Percentiles rank a stretch among this genome's conserved stretches.
phyloP scores from a whole-genome alignment of 1,140 invertebrate genomes.

The Dinothrombium tinctorium region DNA sequence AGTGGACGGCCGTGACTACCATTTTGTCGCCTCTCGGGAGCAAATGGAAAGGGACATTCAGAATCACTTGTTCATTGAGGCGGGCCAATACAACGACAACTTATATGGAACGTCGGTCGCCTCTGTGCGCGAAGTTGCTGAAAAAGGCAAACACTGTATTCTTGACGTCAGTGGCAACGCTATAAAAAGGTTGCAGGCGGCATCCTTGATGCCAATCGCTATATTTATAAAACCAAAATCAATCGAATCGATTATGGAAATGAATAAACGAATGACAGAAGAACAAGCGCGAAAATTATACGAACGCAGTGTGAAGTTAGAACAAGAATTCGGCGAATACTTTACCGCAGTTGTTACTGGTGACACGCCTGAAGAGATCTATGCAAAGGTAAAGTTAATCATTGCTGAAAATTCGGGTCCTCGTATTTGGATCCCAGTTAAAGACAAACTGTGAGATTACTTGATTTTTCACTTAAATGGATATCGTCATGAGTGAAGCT shows the following conservation, averaged over 20 bases:
- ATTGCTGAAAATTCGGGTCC: conserved; percentile 37
- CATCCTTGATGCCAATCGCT: conserved; percentile 89
- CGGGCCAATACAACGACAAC: conserved; percentile 98
- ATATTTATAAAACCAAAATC: conserved; percentile 97
- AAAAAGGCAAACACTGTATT: conserved; percentile 82
- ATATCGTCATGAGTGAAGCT: no score
- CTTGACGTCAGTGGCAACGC: conserved; percentile 98
- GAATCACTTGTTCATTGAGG: conserved; percentile 97
- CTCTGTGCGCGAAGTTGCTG: conserved; percentile 76
- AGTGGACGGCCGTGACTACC: conserved; percentile 89
- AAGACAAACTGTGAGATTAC: background rate
- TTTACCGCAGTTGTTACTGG: conserved; percentile 95
- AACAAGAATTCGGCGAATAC: conserved; percentile 96
- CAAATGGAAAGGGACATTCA: conserved; percentile 98
- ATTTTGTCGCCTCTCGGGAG: conserved; percentile 84
- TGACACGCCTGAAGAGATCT: conserved; percentile 92
- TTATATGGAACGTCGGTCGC: conserved; percentile 94
- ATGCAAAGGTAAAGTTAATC: conserved; percentile 75
- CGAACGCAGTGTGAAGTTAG: conserved; percentile 83
- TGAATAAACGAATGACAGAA: conserved; percentile 94
- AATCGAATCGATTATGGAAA: conserved; percentile 89
- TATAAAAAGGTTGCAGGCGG: conserved; percentile 90
- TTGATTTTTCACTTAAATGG: background rate
- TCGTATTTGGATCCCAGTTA: background rate
- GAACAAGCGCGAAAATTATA: conserved; percentile 94